These are phyloP conservation scores for Bombyx huttoni DNA, from an alignment of 2,888 invertebrate species.

Conservation along the genomic window DNA sequence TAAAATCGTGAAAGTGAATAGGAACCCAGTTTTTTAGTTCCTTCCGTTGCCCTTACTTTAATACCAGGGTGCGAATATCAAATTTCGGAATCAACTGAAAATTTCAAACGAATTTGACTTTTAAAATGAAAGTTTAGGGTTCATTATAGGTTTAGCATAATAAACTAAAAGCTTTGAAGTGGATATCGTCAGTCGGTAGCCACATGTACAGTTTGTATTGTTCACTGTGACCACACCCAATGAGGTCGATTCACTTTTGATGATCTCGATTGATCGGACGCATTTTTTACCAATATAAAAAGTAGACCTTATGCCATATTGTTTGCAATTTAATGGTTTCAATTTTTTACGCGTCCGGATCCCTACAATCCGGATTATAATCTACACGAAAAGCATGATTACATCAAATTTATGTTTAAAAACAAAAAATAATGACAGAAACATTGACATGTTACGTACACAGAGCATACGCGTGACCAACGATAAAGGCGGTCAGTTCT, in stretches of 20 bases:
- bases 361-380: background rate
- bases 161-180: slow-evolving; percentile 20
- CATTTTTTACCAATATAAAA: slow-evolving; percentile 37
- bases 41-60: slow-evolving; percentile 67
- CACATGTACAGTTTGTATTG: slow-evolving; percentile 60
- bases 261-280: slow-evolving; percentile 46
- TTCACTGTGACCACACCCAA: slow-evolving; percentile 53
- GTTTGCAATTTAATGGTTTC: slow-evolving; percentile 55
- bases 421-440: background rate
- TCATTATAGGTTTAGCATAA: slow-evolving; percentile 10
- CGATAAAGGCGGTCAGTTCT: slow-evolving; percentile 5
- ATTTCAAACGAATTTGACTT: slow-evolving; percentile 10
- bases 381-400: background rate
- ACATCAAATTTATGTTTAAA: background rate
- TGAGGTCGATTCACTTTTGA: slow-evolving; percentile 37
- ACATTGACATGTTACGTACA: background rate
- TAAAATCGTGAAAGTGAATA: slow-evolving; percentile 62
- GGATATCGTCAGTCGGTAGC: slow-evolving; percentile 57
- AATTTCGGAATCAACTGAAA: slow-evolving; percentile 40
- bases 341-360: slow-evolving; percentile 51
- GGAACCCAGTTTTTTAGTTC: slow-evolving; percentile 62
- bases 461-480: background rate
- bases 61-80: slow-evolving; percentile 61
- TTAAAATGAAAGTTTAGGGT: slow-evolving; percentile 10
- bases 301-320: slow-evolving; percentile 37